Percentiles rank a stretch among this genome's conserved stretches.
Evolutionary conservation across 1,140 invertebrate genomes (phyloP).

Genomic region (Lepidurus apus): DNA sequence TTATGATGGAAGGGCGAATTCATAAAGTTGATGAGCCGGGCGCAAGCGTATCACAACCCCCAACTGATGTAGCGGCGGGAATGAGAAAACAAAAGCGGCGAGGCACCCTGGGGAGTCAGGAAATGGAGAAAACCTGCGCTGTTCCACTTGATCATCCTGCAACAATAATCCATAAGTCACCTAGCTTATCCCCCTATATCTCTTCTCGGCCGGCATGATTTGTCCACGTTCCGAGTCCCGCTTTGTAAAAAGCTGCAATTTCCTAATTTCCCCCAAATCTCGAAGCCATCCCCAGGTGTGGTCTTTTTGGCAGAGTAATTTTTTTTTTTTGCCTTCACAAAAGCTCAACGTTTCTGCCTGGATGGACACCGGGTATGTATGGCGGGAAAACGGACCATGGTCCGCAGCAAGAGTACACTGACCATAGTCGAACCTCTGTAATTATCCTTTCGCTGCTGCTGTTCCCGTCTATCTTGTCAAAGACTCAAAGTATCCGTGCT

Average conservation of each 20-base stretch:
- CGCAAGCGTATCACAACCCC: not conserved
- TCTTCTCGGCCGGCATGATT: not conserved
- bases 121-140: conserved; percentile 7
- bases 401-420: not conserved
- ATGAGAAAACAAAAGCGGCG: conserved; percentile 18
- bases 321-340: not conserved
- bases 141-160: not conserved
- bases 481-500: not conserved
- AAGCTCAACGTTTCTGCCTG: not conserved
- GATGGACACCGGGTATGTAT: not conserved
- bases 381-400: not conserved
- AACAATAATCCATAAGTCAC: conserved; percentile 13
- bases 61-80: not conserved
- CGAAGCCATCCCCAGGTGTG: not conserved
- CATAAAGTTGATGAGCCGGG: not conserved
- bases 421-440: conserved; percentile 13
- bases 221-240: not conserved
- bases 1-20: not conserved
- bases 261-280: not conserved
- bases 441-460: conserved; percentile 19
- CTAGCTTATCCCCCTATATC: conserved; percentile 3
- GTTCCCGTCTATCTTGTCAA: not conserved
- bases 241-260: not conserved
- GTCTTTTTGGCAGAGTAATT: not conserved
- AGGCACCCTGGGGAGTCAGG: conserved; percentile 16